Base-by-base conservation (phyloP, 2,797 vertebrate genomes). In the Pipistrellus pipistrellus region DNA sequence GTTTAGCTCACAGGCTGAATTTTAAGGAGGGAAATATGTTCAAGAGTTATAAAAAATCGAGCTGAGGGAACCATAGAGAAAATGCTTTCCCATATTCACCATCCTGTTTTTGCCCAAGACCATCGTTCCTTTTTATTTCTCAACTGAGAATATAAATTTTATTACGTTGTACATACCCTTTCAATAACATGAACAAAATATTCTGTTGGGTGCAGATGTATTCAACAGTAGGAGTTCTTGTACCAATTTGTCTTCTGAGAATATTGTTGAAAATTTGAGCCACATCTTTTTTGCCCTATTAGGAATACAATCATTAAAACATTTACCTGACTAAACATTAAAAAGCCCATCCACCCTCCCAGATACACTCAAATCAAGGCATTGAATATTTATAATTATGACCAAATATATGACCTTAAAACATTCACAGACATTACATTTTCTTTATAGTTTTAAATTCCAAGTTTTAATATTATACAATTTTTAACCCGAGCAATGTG, bases 261-360 rank as follows among this genome's bases (percentile, higher is more conserved):
- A 99, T 99, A 98, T 99, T 99, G 98, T 99, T 99, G 98, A 99
- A 99, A 98, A 99, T 99, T 95, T 99, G 99, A 87, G 99, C 99
- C 94, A 99, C 99, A 69, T 99, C 99, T 98, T 99, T 99, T 98
- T 99, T 99, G 94, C 99, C 99, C 99, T 99, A 98, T 96, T 96
- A 97, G 96, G 97, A 98, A 98, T 77, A 97, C 57, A 64, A 96
- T 95, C 76, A 97, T 97, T 97, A 90, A 97, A 85, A 87, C 3
- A 89, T 90, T 95, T 94, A 96, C 93, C 94, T 95, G 89, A 92
- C 91, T 93, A 88, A 96, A 78, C 76, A 94, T 41, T n/a, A 87
- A 80, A 95, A 93, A 84, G 89, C 44, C 92, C 68, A 82, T 27
- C 46, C 57, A 95, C 64, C 81, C 94, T 93, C 94, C 89, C 87